Evolutionary conservation across 2,113 vertebrate species (phyloP), one percentile per base, ranked within the genome.

Genomic region (Poecilia latipinna): DNA sequence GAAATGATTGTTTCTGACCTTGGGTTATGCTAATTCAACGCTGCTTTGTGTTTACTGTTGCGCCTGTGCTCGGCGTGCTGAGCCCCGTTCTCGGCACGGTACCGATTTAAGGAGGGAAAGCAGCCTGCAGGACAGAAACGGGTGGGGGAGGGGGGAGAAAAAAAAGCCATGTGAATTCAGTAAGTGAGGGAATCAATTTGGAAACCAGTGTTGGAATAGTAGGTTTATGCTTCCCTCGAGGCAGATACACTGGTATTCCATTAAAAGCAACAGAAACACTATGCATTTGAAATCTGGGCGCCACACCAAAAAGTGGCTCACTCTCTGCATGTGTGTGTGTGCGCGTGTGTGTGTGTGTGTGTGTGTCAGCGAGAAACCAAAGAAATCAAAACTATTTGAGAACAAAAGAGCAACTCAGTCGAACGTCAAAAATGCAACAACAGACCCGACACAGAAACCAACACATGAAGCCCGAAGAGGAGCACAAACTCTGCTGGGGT

Each of bases 221-320:
- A 70, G 79, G 68, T 86, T 83, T 83, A 91, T n/a, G 78, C 81
- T 83, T 70, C 87, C 87, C 92, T 70, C 1, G 78, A 86, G 90
- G 86, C 77, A 61, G 78, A 82, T 82, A 79, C 83, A 82, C 72
- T 82, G 83, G 82, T 74, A 65, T 85, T 90, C 86, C 88, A 89
- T 90, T 90, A 89, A 82, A 86, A 86, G 84, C 82, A 79, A 78
- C 84, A 88, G 86, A 70, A 83, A 88, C 78, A 28, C 69, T 60
- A 82, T 90, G 89, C 83, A 86, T 93, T 89, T 89, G 79, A 90
- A 90, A 91, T 89, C 77, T 82, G 78, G 72, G 78, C 79, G 32
- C 76, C 72, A 75, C 80, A 87, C 86, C 78, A 82, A 82, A 73
- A 75, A 64, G 13, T 26, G 19, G 8, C n/a, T 29, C 10, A 12